A percentile compares a stretch with the other conserved stretches of the same genome.
phyloP scores from a whole-genome alignment of 2,113 vertebrate species.

The Bostrychus sinensis region DNA sequence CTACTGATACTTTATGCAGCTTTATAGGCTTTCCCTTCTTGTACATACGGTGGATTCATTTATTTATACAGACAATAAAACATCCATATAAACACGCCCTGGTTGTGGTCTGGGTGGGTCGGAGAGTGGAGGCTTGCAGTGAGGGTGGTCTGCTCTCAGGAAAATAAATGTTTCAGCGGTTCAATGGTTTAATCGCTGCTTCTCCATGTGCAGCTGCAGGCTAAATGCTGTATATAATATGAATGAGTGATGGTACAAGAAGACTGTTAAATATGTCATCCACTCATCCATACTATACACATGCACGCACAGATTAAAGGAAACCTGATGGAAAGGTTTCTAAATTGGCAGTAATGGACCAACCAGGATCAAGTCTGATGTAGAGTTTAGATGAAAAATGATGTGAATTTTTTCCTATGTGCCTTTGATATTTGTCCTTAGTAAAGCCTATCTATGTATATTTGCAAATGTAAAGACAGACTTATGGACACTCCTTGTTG shows the following conservation, averaged over 20 bases:
- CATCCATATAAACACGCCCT: conserved; percentile 14
- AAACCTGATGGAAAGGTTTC: neutral
- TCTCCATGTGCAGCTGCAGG: conserved; percentile 1
- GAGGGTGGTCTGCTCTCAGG: conserved; percentile 8
- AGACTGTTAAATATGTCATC: conserved; percentile 5
- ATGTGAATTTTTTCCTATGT: neutral
- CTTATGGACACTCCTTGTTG: no score
- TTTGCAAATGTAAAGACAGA: no score
- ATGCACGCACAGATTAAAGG: neutral
- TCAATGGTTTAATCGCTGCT: conserved; percentile 18
- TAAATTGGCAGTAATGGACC: conserved; percentile 1
- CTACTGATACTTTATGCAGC: no score
- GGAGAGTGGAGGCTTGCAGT: neutral
- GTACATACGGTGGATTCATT: conserved; percentile 15
- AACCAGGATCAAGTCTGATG: neutral
- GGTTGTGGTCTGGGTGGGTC: neutral
- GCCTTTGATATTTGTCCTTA: no score
- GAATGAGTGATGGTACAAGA: neutral
- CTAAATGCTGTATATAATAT: conserved; percentile 8
- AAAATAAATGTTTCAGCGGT: conserved; percentile 31
- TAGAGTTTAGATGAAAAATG: neutral
- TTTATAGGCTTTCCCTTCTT: no score
- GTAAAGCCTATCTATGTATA: no score
- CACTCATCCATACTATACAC: neutral
- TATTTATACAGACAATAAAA: conserved; percentile 37